Base-by-base conservation (phyloP, 2,113 vertebrate species). In the Alethe castanea region DNA sequence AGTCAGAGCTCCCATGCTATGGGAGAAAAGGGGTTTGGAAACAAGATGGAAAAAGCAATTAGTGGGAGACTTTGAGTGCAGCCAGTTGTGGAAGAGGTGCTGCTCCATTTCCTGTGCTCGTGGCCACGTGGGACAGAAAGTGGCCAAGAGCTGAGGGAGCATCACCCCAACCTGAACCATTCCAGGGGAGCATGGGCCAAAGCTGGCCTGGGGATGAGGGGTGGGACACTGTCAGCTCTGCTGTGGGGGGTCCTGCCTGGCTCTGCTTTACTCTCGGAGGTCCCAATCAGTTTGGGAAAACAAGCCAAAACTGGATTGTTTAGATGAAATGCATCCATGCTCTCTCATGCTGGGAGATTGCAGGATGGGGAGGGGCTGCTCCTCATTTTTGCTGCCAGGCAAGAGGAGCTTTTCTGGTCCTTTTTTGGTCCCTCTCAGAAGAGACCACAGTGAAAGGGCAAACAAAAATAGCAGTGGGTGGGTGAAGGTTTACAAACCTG, bases 401-500 rank as follows among this genome's bases (percentile, higher is more conserved):
- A 3, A 57, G 33, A 60, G 28, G 65, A 86, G 56, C 12, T 64
- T 35, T 81, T 33, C 74, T 76, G 57, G 29, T 69, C 12, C 52
- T 60, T 47, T 79, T 44, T 65, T 69, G 48, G 33, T 79, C 56
- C 73, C 7, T 4, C 56, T 70, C 56, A 70, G 56, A 70, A 54
- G 20, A 64, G 60, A 42, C 56, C 76, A 78, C 76, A 92, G 72
- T 18, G 40, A 91, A 94, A 92, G 53, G 65, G 35, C 33, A 72
- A 79, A 61, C 52, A 88, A 78, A 64, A 72, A 17, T 0, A 64
- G 47, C 15, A 28, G 23, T 2, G 4, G 54, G 69, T 31, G n/a
- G 50, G 5, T 14, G 54, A 90, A 88, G 48, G 66, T 90, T 94
- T 95, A 94, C 81, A 95, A 82, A 94, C 59, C 82, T 91, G 73